Base-by-base conservation (phyloP, 2,888 invertebrate genomes). In the Dioctria linearis region DNA sequence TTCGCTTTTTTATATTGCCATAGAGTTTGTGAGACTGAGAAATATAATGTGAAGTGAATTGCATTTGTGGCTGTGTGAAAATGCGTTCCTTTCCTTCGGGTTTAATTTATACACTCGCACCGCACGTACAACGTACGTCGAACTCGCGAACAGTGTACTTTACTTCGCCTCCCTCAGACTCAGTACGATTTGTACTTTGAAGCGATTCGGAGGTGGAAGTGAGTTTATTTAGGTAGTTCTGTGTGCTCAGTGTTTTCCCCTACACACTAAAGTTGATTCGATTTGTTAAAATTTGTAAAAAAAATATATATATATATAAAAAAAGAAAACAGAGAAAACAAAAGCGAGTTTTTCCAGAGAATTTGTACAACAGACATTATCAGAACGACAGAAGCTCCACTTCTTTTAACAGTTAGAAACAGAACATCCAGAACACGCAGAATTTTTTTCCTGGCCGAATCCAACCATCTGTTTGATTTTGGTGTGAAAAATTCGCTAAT, bases 151-250 rank as follows among this genome's bases (percentile, higher is more conserved):
- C 49, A 63, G 76, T 76, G 76, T 37, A 76, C 25, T 25, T n/a
- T 25, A 25, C 49, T 76, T 63, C 39, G 78, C 66, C 46, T 86
- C 25, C 25, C 25, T 25, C 25, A 25, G 25, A 25, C 25, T 1
- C 83, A 86, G 86, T 86, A 86, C 86, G 84, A 85, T 84, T 86
- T 86, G 86, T 86, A 86, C 86, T 85, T 86, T 86, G 84, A 85
- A 86, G 84, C 85, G 85, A 85, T 83, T 84, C 85, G 86, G 86
- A 84, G 84, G 86, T 85, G 84, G 67, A 54, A 76, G 76, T 76
- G 76, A 63, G 13, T 42, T 43, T 39, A 63, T 42, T 43, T 39
- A 63, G 61, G 46, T 6, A 63, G 63, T 61, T 63, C 49, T 63
- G 63, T 63, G 63, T 61, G 63, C 61, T 61, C 61, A 76, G 63